These are phyloP conservation scores for Dromaius novaehollandiae DNA, from an alignment of 2,113 vertebrate species.

Conservation along the genomic window DNA sequence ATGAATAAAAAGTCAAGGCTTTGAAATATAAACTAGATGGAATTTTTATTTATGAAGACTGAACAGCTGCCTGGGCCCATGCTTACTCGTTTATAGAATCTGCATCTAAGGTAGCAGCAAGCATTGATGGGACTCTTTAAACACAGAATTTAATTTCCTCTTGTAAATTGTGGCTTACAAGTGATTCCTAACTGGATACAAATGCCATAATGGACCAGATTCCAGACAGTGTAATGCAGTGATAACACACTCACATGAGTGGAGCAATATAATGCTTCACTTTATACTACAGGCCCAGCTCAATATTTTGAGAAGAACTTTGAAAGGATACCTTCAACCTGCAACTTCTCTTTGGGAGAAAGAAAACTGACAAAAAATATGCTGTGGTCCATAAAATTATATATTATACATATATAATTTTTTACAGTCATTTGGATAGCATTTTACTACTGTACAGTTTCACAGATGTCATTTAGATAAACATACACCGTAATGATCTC, in stretches of 20 bases:
- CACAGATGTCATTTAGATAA: background rate
- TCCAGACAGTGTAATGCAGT: background rate
- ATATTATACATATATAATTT: background rate
- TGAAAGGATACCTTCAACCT: background rate
- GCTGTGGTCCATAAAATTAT: background rate
- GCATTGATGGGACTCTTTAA: background rate
- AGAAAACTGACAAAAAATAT: background rate
- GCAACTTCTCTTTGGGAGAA: background rate
- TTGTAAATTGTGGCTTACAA: background rate
- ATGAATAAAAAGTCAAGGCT: background rate
- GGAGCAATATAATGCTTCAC: background rate
- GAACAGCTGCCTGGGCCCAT: background rate
- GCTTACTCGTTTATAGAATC: background rate
- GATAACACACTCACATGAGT: background rate
- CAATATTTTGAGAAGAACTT: background rate
- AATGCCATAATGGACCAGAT: background rate
- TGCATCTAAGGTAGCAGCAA: background rate
- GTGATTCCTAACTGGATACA: background rate
- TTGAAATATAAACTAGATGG: background rate
- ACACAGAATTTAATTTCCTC: background rate
- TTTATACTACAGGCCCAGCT: background rate
- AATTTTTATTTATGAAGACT: background rate
- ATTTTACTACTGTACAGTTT: background rate
- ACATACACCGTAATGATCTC: background rate
- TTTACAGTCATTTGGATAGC: background rate